Conservation (phyloP, 2,888 invertebrate species). For the Apamea monoglypha region DNA sequence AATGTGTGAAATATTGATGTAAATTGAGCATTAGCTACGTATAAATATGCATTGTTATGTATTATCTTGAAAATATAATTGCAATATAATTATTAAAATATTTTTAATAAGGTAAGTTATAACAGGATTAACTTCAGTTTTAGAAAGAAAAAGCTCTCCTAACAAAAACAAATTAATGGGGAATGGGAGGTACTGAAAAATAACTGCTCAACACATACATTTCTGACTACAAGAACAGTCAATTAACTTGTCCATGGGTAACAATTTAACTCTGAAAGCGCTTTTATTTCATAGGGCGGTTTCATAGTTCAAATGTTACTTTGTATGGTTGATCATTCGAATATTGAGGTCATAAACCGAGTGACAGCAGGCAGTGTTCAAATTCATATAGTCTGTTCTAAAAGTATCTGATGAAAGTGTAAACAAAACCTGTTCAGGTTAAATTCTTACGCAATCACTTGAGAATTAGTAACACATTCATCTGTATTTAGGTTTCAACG, state of each 20-base stretch:
- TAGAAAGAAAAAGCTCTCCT: not conserved
- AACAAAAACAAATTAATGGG: not conserved
- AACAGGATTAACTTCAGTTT: not conserved
- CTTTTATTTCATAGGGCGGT: not conserved
- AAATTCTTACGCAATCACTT: not conserved
- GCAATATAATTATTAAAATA: slow-evolving; percentile 61
- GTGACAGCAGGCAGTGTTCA: not conserved
- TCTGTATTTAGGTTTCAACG: not conserved
- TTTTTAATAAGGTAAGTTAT: slow-evolving; percentile 55
- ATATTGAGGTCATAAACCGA: slow-evolving; percentile 1
- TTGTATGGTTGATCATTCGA: not conserved
- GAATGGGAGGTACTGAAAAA: not conserved
- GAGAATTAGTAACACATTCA: not conserved
- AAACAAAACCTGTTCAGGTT: not conserved
- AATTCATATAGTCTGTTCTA: not conserved
- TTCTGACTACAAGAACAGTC: slow-evolving; percentile 6
- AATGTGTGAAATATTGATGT: slow-evolving; percentile 65
- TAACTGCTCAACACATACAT: not conserved
- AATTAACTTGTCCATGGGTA: not conserved
- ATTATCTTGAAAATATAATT: slow-evolving; percentile 65
- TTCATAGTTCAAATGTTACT: not conserved
- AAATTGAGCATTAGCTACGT: slow-evolving; percentile 59
- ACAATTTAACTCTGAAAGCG: not conserved
- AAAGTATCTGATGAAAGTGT: not conserved
- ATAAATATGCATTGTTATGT: slow-evolving; percentile 63